Percentiles rank a stretch among this genome's conserved stretches.
Conservation (phyloP, 2,888 invertebrate species). For the Leucophenga maculata region DNA sequence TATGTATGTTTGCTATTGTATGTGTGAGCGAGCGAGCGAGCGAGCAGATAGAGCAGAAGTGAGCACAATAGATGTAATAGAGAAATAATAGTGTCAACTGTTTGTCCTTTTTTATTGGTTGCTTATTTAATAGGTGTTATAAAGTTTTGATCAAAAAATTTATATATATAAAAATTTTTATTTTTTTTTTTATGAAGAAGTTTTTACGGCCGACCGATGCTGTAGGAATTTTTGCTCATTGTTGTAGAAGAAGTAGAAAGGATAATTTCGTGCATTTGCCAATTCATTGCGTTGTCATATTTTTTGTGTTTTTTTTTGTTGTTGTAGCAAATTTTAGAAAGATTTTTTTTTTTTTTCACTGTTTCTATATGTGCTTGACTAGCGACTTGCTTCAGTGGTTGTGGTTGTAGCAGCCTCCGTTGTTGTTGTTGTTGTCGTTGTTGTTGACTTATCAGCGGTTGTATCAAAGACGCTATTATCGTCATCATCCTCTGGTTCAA, state of each 20-base stretch:
- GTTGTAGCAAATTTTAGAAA: slow-evolving; percentile 56
- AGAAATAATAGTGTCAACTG: not conserved
- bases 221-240: slow-evolving; percentile 17
- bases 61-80: not conserved
- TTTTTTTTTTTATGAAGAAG: slow-evolving; percentile 14
- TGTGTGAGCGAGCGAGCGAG: not conserved
- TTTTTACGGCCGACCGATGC: too few species aligned
- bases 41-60: not conserved
- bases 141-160: slow-evolving; percentile 16
- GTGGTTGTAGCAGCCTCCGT: slow-evolving; percentile 30
- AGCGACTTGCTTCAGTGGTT: slow-evolving; percentile 28
- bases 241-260: too few species aligned
- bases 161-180: slow-evolving; percentile 9
- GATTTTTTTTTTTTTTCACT: slow-evolving; percentile 15
- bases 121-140: slow-evolving; percentile 6
- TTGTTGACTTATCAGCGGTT: slow-evolving; percentile 37
- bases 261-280: too few species aligned
- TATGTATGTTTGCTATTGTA: not conserved
- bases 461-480: slow-evolving; percentile 73
- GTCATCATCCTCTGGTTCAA: slow-evolving; percentile 78
- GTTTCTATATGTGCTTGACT: slow-evolving; percentile 22
- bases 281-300: slow-evolving; percentile 25
- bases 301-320: slow-evolving; percentile 40
- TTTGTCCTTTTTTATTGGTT: not conserved
- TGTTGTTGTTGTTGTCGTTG: slow-evolving; percentile 32